Evolutionary conservation across 2,888 invertebrate species (phyloP), one percentile per base, ranked within the genome.

Genomic region (Isoperla grammatica): DNA sequence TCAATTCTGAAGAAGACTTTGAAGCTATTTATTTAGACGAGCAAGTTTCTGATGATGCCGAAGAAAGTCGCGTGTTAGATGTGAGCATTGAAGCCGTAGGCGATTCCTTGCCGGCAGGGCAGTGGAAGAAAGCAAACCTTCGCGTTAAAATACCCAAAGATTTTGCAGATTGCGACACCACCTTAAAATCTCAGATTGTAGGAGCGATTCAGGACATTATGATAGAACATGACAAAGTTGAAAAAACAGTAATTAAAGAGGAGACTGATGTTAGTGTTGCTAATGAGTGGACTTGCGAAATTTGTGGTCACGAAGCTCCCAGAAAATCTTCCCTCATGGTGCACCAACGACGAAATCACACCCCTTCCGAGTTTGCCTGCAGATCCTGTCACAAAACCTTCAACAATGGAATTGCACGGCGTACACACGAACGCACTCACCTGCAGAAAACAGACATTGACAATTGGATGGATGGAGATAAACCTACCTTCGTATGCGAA

Each of bases 131-230:
- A 11, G 45, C 60, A 20, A 46, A 46, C 1, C 39, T 60, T 12
- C 40, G 57, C 12, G 57, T 61, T 46, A 61, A 61, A 40, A 23
- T 61, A 11, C 55, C 58, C 4, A 61, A 59, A 45, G 56, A 55
- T 17, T 59, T 59, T 40, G 59, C 56, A 39, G 56, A 53, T 9
- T 56, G 56, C 48, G 59, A 61, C 29, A 50, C 46, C 11, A 17
- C 48, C 37, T 23, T 63, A 39, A 61, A 56, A 23, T 55, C 46
- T 17, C 61, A 61, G 45, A 61, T 61, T 11, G 58, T 61, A 11
- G 61, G 59, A 48, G 58, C 60, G 11, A 61, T 60, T 17, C 61
- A 60, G 37, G 56, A 60, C 43, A 29, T 61, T 15, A 59, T 57
- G 42, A 58, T 15, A 22, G 56, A 40, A 49, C 35, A 42, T 12